Evolutionary conservation across 92 coral and sea anemone species (phyloP).

Genomic region (Isaurus tuberculatus): DNA sequence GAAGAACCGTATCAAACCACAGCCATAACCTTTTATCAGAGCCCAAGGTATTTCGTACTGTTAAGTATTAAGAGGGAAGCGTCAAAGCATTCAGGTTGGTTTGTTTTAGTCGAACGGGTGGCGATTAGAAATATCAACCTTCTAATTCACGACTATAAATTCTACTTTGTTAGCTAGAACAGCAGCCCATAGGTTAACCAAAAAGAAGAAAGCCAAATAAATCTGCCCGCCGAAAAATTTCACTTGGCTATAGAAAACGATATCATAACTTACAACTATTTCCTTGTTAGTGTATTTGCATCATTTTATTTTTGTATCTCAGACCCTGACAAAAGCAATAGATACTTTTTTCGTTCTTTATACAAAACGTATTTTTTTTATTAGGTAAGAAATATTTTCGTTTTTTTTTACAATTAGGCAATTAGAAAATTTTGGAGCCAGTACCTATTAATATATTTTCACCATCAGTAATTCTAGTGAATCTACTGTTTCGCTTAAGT

Average conservation of each 20-base stretch:
- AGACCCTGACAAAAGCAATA: not conserved
- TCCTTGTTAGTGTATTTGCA: not conserved
- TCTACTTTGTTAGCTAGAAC: not conserved
- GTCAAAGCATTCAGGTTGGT: conserved; percentile 7
- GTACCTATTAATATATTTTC: not conserved
- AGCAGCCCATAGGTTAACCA: not conserved
- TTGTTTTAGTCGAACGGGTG: conserved; percentile 17
- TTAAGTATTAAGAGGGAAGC: not conserved
- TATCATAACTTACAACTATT: not conserved
- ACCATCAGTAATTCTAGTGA: not conserved
- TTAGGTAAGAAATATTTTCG: not conserved
- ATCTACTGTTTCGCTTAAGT: not conserved
- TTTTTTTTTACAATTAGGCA: not conserved
- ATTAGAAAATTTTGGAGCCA: not conserved
- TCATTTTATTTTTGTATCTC: too few species aligned
- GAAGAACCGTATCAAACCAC: conserved; percentile 69
- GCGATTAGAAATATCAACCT: not conserved
- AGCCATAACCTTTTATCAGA: conserved; percentile 72
- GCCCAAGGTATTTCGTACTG: conserved; percentile 61
- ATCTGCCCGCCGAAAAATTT: not conserved
- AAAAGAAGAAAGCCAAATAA: too few species aligned
- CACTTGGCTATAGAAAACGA: not conserved
- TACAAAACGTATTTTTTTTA: not conserved
- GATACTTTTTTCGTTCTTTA: not conserved
- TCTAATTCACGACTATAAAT: not conserved